Conservation (phyloP, 2,888 invertebrate genomes). For the Caenorhabditis parvicauda region DNA sequence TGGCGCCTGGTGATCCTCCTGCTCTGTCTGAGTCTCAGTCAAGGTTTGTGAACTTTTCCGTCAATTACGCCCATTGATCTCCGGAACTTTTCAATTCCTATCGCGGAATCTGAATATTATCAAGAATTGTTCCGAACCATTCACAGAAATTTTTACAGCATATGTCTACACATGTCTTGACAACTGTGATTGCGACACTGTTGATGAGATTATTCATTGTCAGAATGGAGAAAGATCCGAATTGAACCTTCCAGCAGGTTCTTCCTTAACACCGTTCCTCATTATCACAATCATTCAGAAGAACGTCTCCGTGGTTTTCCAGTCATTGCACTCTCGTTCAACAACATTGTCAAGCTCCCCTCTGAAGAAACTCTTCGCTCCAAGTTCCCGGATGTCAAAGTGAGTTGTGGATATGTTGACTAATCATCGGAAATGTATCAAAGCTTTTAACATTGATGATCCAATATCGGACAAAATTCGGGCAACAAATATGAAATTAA, state of each 20-base stretch:
- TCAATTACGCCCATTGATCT: no score
- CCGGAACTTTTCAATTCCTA: no score
- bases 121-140: no score
- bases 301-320: constrained; percentile 50
- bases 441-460: no score
- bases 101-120: no score
- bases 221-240: constrained; percentile 48
- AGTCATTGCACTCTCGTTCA: constrained; percentile 50
- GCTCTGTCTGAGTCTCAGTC: no score
- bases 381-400: constrained; percentile 55
- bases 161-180: constrained; percentile 54
- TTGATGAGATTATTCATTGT: constrained; percentile 55
- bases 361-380: constrained; percentile 44
- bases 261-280: neutral
- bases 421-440: no score
- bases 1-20: no score
- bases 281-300: constrained; percentile 8
- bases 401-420: no score
- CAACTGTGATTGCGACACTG: constrained; percentile 53
- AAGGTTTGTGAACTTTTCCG: no score
- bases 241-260: constrained; percentile 38
- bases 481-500: no score
- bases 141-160: constrained; percentile 15
- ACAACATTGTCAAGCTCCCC: constrained; percentile 46
- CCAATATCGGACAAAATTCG: no score